Base-by-base conservation (phyloP, 2,888 invertebrate species). In the Acrobasis repandana region DNA sequence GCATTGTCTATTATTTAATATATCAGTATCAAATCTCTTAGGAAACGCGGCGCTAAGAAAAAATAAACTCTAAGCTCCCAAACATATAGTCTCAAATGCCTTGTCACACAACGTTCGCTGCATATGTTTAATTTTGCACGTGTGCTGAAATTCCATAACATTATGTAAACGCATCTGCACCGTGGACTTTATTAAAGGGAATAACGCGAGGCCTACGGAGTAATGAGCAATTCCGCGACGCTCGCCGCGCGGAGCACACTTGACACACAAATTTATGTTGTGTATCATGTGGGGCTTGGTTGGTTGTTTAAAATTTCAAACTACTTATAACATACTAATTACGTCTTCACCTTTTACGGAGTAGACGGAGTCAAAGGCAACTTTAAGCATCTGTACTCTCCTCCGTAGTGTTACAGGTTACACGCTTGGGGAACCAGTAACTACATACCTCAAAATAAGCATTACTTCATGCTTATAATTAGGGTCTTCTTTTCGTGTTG, bases 151-250 rank as follows among this genome's bases (percentile, higher is more conserved):
- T 58, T 49, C 58, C 58, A 58, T 58, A 58, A 58, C 58, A 58
- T 58, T 58, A 58, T 58, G 58, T 38, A 58, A 58, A 50, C 58
- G 58, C 49, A 58, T 58, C 58, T 57, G 58, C 58, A 49, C 36
- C 16, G 47, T 57, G 47, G 58, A 58, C 58, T 49, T 58, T 58
- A 58, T 50, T 58, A 58, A 58, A 58, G 49, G 36, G 20, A 48
- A 58, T 49, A 46, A 56, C 20, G 49, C 20, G 48, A 33, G 38
- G 58, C 49, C 58, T 58, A 58, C 58, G 36, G 38, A 20, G 49
- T 58, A 58, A 58, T 58, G 58, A 58, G 58, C 58, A 58, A 58
- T 58, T 36, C 49, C 48, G 48, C 16, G 47, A 9, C 57, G 50
- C 36, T 16, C 47, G 8, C 34, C 18, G 38, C 10, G 2, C 20